Evolutionary conservation across 2,797 vertebrate species (phyloP).

Genomic region (Danio albolineatus): DNA sequence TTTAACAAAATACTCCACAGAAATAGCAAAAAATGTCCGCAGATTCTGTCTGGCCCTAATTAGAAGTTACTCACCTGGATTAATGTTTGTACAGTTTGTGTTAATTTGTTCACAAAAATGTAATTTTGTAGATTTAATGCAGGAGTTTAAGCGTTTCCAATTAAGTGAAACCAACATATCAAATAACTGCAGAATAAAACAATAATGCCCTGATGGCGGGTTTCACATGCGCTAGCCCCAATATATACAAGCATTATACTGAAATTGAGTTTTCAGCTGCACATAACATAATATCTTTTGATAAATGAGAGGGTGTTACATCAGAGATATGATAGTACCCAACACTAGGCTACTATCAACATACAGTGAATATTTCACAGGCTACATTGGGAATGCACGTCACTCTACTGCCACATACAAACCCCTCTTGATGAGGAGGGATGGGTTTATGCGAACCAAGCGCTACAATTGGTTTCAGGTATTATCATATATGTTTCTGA

Average conservation of each 20-base stretch:
- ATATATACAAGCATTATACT: background rate
- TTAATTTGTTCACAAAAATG: background rate
- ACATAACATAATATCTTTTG: background rate
- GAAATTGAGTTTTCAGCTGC: background rate
- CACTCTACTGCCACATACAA: slow-evolving; percentile 15
- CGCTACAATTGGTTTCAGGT: background rate
- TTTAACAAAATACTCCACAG: too few relatives aligned
- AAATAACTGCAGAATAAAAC: too few relatives aligned
- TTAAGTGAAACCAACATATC: background rate
- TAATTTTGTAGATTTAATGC: background rate
- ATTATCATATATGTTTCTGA: slow-evolving; percentile 32
- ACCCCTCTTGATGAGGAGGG: slow-evolving; percentile 1
- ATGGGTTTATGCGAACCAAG: background rate
- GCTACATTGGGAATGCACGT: background rate
- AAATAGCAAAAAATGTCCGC: too few relatives aligned
- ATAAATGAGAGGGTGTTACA: slow-evolving; percentile 3
- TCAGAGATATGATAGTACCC: slow-evolving; percentile 16
- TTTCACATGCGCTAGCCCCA: background rate
- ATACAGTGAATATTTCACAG: slow-evolving; percentile 14
- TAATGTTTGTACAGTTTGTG: background rate
- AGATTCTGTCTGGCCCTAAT: too few relatives aligned
- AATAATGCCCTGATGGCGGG: too few relatives aligned
- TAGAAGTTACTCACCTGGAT: too few relatives aligned
- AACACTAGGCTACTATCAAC: slow-evolving; percentile 30
- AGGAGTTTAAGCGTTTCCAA: too few relatives aligned